These are phyloP conservation scores for Lagopus leucura DNA, from an alignment of 2,113 vertebrate genomes.

Conservation along the genomic window DNA sequence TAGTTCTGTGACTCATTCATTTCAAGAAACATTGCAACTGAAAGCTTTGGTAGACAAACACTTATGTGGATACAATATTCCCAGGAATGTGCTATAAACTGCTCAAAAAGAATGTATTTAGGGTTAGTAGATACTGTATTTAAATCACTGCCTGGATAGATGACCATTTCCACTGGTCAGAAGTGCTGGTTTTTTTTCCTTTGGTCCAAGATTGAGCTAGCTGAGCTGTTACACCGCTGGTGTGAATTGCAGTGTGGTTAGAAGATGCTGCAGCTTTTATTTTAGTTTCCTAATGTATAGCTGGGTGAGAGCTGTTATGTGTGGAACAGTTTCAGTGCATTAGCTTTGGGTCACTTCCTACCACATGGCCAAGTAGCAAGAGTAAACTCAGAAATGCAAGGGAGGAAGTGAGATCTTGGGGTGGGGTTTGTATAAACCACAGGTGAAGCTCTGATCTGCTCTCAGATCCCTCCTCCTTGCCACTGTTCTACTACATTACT, in stretches of 20 bases:
- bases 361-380: background rate
- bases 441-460: background rate
- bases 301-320: background rate
- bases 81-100: background rate
- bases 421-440: background rate
- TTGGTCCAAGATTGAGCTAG: background rate
- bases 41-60: background rate
- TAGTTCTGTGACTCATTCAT: background rate
- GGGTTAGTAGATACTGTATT: background rate
- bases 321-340: background rate
- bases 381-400: background rate
- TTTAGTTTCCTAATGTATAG: background rate
- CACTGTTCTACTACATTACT: fast-evolving
- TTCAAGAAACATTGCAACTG: background rate
- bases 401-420: conserved; percentile 43
- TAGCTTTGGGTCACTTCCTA: background rate
- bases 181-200: background rate
- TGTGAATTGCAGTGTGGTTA: fast-evolving
- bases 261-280: background rate
- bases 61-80: background rate
- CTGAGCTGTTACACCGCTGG: background rate
- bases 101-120: background rate
- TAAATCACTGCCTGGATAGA: background rate
- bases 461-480: background rate
- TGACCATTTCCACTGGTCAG: background rate